Evolutionary conservation across 1,140 invertebrate genomes (phyloP), one percentile per base, ranked within the genome.

Genomic region (Agraylea sexmaculata): DNA sequence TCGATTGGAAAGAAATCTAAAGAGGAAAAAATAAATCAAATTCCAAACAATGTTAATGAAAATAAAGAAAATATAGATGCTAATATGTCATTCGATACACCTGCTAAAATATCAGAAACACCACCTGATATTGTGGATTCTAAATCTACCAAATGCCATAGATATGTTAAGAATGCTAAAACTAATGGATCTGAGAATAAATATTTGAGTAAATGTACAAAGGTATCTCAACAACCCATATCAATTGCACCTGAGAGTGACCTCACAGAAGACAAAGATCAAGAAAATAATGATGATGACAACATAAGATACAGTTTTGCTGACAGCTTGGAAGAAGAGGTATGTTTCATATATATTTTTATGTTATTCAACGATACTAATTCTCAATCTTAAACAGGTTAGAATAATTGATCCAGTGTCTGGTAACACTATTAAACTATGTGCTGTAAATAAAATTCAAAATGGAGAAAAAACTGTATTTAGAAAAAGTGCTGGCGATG

Each of bases 401-500:
- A 38, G 42, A 25, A 44, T 39, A 11, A 44, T 44, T n/a, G 42
- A 44, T 38, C 42, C 42, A 1, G 16, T 7, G 7, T 40, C 43
- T 11, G 46, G 46, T 19, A 47, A 42, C 30, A 49, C 46, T 13
- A 21, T 49, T 10, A 11, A 15, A 29, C 20, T 40, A 5, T 40
- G 18, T 8, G 46, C 44, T 35, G 2, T 28, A 2, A 15, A 16
- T 7, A 49, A 49, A 17, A 39, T 35, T 16, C 8, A 27, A 27
- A 27, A 27, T 27, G n/a, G 6, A 19, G 7, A 11, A 61, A 56
- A 47, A 42, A 59, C n/a, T 15, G 34, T 57, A 13, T 63, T 62
- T 28, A 56, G 65, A 40, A 68, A 66, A 42, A 68, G 65, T 43
- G 66, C 60, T 47, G 65, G 65, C 0, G 65, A 68, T 13, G 65